These are phyloP conservation scores for Gnathonemus longibarbis DNA, from an alignment of 2,113 vertebrate species.

Conservation along the genomic window DNA sequence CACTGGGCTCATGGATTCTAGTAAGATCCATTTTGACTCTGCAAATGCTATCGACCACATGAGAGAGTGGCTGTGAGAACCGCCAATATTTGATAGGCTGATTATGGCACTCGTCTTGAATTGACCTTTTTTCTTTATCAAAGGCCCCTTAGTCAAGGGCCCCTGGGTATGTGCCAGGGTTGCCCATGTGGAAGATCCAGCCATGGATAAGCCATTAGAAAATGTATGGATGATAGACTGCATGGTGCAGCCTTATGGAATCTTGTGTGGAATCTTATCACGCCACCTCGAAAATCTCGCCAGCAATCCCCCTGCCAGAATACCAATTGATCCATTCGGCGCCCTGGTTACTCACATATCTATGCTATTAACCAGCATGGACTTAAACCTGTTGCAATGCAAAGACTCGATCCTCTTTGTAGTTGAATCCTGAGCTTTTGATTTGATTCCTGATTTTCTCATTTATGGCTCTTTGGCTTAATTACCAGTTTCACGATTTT, in stretches of 20 bases:
- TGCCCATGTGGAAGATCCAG: neutral
- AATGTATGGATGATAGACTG: neutral
- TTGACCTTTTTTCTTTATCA: neutral
- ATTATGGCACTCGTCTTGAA: neutral
- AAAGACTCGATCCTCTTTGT: neutral
- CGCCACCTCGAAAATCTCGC: neutral
- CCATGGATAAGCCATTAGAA: neutral
- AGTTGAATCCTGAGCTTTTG: neutral
- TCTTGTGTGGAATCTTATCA: neutral
- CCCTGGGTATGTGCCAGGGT: neutral
- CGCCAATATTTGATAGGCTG: neutral
- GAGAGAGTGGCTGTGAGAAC: neutral
- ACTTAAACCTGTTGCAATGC: neutral
- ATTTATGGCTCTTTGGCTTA: neutral
- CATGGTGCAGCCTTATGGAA: neutral
- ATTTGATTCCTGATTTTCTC: neutral
- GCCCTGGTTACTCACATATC: neutral
- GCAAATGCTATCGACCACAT: neutral
- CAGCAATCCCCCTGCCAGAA: neutral
- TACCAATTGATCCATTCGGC: neutral
- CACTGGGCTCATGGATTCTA: neutral
- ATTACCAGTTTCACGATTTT: neutral
- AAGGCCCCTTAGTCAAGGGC: neutral
- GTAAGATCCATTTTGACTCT: neutral
- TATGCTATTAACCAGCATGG: neutral